A percentile compares a stretch with the other conserved stretches of the same genome.
phyloP scores from a whole-genome alignment of 2,113 vertebrate species.

The Tachycineta bicolor region DNA sequence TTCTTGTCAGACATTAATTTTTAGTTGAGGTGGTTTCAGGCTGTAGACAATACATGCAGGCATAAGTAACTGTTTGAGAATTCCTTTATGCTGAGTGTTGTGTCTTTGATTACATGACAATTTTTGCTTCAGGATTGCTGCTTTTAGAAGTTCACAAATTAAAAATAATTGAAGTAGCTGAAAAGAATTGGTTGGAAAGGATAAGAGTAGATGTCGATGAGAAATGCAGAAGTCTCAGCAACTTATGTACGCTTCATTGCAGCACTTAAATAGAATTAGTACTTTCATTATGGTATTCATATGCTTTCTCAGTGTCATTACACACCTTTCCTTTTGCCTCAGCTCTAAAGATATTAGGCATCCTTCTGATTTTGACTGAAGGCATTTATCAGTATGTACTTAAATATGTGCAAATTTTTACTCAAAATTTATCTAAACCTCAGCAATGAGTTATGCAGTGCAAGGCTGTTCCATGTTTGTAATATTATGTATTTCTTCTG shows the following conservation, averaged over 20 bases:
- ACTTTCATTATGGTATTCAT: not conserved
- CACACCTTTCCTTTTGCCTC: not conserved
- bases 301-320: not conserved
- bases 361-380: not conserved
- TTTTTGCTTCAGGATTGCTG: not conserved
- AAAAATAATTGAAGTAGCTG: not conserved
- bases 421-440: not conserved
- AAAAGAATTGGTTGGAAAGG: not conserved
- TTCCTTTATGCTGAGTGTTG: not conserved
- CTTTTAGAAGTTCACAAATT: not conserved
- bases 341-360: not conserved
- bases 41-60: not conserved
- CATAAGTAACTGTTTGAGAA: not conserved
- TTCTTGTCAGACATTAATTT: not conserved
- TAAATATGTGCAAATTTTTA: not conserved
- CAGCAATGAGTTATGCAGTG: not conserved
- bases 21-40: not conserved
- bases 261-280: not conserved
- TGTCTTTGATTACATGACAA: not conserved
- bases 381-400: not conserved
- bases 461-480: not conserved
- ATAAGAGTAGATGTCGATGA: not conserved
- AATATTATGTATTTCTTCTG: not conserved
- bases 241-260: not conserved
- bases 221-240: not conserved